A percentile compares a stretch with the other conserved stretches of the same genome.
Evolutionary conservation across 2,797 vertebrate genomes (phyloP).

Genomic region (Myotis pilosus): DNA sequence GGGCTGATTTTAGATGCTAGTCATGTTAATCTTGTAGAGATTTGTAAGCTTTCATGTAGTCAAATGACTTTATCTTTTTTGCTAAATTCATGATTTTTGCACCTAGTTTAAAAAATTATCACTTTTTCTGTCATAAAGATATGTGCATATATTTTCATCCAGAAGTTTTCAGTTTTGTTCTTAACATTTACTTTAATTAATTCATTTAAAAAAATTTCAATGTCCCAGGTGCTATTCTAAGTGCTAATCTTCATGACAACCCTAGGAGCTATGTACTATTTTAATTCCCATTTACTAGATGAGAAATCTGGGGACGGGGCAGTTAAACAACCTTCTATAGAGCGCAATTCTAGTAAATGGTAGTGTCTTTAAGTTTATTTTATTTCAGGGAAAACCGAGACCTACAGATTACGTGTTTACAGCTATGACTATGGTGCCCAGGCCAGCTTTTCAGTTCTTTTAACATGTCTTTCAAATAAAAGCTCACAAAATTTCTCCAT

Average conservation of each 20-base stretch:
- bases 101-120: not conserved
- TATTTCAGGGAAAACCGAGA: not conserved
- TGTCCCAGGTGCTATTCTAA: not conserved
- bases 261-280: not conserved
- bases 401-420: not conserved
- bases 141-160: not conserved
- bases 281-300: not conserved
- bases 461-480: not conserved
- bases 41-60: constrained; percentile 7
- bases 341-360: not conserved
- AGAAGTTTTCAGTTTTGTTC: not conserved
- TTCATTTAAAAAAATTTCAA: not conserved
- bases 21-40: not conserved
- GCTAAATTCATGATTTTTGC: not conserved
- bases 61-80: not conserved
- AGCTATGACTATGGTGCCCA: not conserved
- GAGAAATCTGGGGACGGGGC: not conserved
- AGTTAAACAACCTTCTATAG: not conserved
- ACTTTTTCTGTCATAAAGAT: not conserved
- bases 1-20: not conserved
- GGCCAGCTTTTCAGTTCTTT: not conserved
- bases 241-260: not conserved
- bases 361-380: not conserved
- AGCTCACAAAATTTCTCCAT: not conserved
- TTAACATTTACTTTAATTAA: not conserved